phyloP scores from a whole-genome alignment of 2,113 vertebrate genomes.

The Ophthalmolycus amberensis region DNA sequence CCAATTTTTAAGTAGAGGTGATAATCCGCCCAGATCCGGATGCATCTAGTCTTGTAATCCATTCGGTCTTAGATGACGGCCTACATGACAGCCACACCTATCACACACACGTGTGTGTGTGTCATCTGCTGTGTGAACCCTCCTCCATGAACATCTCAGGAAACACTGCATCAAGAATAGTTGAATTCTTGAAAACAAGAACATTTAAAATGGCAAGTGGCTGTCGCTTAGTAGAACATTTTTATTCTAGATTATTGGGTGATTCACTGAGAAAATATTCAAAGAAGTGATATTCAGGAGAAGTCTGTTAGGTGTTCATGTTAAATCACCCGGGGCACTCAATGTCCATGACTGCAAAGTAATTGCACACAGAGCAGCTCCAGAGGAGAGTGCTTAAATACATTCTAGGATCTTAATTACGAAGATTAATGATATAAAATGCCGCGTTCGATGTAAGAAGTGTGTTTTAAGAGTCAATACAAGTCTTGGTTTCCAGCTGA shows the following conservation, averaged over 20 bases:
- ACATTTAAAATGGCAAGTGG: neutral
- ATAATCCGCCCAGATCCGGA: too few relatives aligned
- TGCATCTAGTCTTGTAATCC: neutral
- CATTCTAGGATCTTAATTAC: conserved; percentile 25
- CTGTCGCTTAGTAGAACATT: neutral
- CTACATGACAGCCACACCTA: neutral
- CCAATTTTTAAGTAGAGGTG: neutral
- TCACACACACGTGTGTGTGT: neutral
- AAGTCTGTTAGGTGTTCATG: neutral
- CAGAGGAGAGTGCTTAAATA: conserved; percentile 19
- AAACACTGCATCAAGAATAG: neutral
- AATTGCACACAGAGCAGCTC: conserved; percentile 26
- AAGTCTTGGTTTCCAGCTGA: neutral
- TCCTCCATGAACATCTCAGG: too few relatives aligned
- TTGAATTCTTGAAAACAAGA: neutral
- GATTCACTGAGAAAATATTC: neutral
- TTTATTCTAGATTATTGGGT: neutral
- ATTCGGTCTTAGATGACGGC: neutral
- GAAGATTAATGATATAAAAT: neutral
- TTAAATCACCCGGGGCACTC: neutral
- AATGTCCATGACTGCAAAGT: neutral
- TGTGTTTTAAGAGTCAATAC: neutral
- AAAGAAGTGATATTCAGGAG: neutral
- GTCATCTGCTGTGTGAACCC: neutral
- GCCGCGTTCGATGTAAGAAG: neutral